phyloP scores from a whole-genome alignment of 1,140 invertebrate genomes.

The Achroia grisella region DNA sequence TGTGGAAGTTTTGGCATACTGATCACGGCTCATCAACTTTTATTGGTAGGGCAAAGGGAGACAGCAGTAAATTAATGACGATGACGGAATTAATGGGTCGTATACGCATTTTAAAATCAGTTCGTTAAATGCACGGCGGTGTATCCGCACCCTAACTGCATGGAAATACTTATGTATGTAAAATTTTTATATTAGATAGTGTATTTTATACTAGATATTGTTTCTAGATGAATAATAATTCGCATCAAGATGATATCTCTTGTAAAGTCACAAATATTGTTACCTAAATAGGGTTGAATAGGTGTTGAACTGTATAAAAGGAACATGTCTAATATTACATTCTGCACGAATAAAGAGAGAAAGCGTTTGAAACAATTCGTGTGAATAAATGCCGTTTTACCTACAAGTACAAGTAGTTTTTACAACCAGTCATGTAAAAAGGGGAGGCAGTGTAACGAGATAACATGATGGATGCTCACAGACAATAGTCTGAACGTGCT shows the following conservation, averaged over 20 bases:
- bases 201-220: too few relatives aligned
- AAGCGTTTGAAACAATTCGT: too few relatives aligned
- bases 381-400: too few relatives aligned
- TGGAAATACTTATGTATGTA: too few relatives aligned
- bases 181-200: too few relatives aligned
- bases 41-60: conserved; percentile 41
- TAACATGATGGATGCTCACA: conserved; percentile 24
- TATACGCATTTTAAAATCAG: conserved; percentile 34
- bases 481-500: conserved; percentile 20
- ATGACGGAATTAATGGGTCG: conserved; percentile 58
- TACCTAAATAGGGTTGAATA: too few relatives aligned
- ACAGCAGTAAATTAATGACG: conserved; percentile 46
- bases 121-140: conserved; percentile 1
- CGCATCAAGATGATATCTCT: too few relatives aligned
- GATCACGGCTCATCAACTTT: conserved; percentile 62
- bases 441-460: conserved; percentile 21
- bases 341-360: too few relatives aligned
- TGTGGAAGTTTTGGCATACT: conserved; percentile 44
- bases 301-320: too few relatives aligned
- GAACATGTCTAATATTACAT: too few relatives aligned
- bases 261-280: too few relatives aligned
- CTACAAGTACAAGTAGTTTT: conserved; percentile 1
- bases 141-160: neutral
- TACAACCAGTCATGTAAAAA: conserved; percentile 27
- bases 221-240: too few relatives aligned